Evolutionary conservation across 2,797 vertebrate genomes (phyloP).

Genomic region (Delichon dasypus): DNA sequence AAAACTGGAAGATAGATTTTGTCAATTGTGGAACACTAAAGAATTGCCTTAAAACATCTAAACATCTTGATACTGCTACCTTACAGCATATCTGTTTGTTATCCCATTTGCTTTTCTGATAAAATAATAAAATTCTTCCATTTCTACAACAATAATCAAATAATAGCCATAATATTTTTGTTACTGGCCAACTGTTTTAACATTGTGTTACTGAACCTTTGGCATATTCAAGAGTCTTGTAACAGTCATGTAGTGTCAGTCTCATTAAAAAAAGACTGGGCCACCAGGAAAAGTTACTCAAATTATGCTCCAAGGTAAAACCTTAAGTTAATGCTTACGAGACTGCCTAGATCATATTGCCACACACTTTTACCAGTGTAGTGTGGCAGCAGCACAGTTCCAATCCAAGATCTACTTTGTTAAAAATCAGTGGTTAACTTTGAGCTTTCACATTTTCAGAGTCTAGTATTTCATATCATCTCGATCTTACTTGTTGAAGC

Average conservation of each 20-base stretch:
- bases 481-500: conserved; percentile 85
- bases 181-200: background rate
- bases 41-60: background rate
- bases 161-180: background rate
- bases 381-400: background rate
- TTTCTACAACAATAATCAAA: background rate
- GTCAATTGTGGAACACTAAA: background rate
- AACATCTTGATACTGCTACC: background rate
- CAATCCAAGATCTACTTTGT: background rate
- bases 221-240: background rate
- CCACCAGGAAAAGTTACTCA: background rate
- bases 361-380: background rate
- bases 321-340: background rate
- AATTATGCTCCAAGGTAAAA: background rate
- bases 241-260: background rate
- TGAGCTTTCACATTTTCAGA: background rate
- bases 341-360: background rate
- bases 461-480: background rate
- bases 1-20: background rate
- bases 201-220: background rate
- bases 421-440: background rate
- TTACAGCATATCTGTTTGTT: background rate
- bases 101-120: background rate
- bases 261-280: background rate
- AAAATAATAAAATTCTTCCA: background rate